Conservation (phyloP, 2,888 invertebrate genomes). For the Ctena decussata region DNA sequence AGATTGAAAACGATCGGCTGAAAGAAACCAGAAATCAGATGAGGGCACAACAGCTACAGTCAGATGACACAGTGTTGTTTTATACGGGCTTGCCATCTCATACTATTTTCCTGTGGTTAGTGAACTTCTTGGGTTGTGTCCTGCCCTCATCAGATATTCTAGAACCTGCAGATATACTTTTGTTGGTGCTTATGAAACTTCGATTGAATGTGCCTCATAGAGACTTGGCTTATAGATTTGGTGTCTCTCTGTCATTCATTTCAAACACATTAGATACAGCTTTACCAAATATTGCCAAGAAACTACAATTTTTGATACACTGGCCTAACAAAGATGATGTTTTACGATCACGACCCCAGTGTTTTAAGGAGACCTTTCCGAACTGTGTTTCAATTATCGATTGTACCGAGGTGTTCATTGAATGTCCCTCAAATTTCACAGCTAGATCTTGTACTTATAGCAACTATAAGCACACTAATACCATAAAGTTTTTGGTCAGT, state of each 20-base stretch:
- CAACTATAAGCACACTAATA: constrained; percentile 51
- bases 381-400: constrained; percentile 36
- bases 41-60: background rate
- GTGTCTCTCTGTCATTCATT: constrained; percentile 17
- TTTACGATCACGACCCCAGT: constrained; percentile 21
- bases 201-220: constrained; percentile 39
- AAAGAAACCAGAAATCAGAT: background rate
- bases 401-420: constrained; percentile 46
- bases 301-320: constrained; percentile 33
- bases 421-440: constrained; percentile 34
- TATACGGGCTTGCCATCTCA: background rate
- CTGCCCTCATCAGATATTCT: background rate
- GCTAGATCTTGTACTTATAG: constrained; percentile 44
- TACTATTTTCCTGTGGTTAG: background rate
- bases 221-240: constrained; percentile 41
- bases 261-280: constrained; percentile 17
- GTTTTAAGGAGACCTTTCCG: constrained; percentile 32
- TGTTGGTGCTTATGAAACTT: constrained; percentile 39
- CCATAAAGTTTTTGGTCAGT: constrained; percentile 34
- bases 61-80: background rate
- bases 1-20: constrained; percentile 5
- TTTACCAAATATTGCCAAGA: constrained; percentile 23
- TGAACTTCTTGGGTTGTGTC: background rate
- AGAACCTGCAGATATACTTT: constrained; percentile 1
- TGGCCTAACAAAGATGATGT: constrained; percentile 44